Evolutionary conservation across 2,888 invertebrate species (phyloP), one percentile per base, ranked within the genome.

Genomic region (Protonemura montana): DNA sequence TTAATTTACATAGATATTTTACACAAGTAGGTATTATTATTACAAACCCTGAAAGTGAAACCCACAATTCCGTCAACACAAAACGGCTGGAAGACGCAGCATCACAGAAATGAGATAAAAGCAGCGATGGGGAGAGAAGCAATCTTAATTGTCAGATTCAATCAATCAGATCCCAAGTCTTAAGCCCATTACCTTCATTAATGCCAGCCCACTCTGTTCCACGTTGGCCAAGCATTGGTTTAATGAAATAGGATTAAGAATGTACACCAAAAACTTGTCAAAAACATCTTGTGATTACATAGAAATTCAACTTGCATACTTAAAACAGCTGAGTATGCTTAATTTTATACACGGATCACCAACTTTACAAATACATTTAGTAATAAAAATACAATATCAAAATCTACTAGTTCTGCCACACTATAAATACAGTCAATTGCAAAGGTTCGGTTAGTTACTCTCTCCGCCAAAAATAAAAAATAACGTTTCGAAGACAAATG

Each of bases 101-200:
- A 78, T 78, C 78, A 78, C 78, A 78, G 78, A 78, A 78, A 78
- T 78, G 78, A 78, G 78, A 78, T 1, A 28, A 27, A 77, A 7
- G 77, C 26, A 77, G 41, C 5, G 41, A 41, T 13, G 6, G 41
- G 41, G 13, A n/a, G 35, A 35, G 35, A 35, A 35, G 35, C 35
- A 10, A 35, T 35, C 35, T 35, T 35, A 3, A 35, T 35, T 35
- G 3, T 10, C 16, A 3, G 59, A 59, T 59, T 78, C n/a, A 3
- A 25, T 26, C 78, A 13, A 25, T 78, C 78, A 78, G 10, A 10
- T 27, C 26, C n/a, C 28, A 27, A 78, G 28, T 78, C 78, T 10
- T 7, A 26, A 2, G 13, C 59, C 21, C 21, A 59, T 59, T 21
- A 59, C 16, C 41, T 41, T 5, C 59, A 21, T 59, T 7, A 59